Percentiles rank a stretch among this genome's conserved stretches.
These are phyloP conservation scores for Tapirus terrestris DNA, from an alignment of 2,113 vertebrate species.

Conservation along the genomic window DNA sequence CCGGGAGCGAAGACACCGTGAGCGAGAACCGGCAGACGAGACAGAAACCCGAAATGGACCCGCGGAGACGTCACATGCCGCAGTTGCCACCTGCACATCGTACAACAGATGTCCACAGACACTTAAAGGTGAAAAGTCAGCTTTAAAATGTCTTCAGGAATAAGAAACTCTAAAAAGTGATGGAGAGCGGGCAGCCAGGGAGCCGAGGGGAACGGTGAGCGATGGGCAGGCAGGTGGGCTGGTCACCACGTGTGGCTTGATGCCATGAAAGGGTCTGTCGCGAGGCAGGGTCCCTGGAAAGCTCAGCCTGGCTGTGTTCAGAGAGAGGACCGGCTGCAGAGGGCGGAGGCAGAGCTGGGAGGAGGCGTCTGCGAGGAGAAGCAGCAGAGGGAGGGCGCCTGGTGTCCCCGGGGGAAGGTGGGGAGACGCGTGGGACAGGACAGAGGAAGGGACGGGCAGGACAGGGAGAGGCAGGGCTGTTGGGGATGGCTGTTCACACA, in stretches of 20 bases:
- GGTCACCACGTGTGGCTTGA: too few species aligned
- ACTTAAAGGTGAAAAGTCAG: background rate
- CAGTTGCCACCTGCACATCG: too few species aligned
- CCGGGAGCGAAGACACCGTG: background rate
- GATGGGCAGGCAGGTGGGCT: too few species aligned
- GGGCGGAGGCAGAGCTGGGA: background rate
- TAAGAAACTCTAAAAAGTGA: background rate
- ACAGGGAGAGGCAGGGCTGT: fast-evolving
- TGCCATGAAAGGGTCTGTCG: background rate
- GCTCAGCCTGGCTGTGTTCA: background rate
- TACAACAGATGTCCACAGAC: too few species aligned
- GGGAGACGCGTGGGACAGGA: fast-evolving
- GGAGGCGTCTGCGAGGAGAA: background rate
- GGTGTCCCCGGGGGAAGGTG: background rate
- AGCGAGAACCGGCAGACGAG: background rate
- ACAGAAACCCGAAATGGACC: background rate
- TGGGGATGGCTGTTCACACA: fast-evolving
- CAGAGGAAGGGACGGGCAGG: fast-evolving
- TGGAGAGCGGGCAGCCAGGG: too few species aligned
- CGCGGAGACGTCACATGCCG: too few species aligned
- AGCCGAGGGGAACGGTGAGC: background rate
- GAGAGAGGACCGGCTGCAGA: background rate
- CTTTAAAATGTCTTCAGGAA: background rate
- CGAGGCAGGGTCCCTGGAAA: too few species aligned
- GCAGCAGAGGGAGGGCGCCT: fast-evolving